Evolutionary conservation across 1,140 invertebrate species (phyloP).

Genomic region (Cydia splendana): DNA sequence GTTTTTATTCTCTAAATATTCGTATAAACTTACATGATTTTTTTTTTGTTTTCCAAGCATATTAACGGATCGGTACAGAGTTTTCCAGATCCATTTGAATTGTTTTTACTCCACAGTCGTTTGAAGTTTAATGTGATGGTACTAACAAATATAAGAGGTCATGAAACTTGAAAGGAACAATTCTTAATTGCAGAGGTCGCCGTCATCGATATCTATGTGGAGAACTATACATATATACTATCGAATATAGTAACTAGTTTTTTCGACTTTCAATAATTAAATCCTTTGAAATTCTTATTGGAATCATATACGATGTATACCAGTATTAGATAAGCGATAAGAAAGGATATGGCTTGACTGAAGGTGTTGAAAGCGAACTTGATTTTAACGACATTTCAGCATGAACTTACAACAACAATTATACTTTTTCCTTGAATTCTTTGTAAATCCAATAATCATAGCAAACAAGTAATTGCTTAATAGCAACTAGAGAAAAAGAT

Average conservation of each 20-base stretch:
- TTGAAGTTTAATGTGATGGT: background rate
- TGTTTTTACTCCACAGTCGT: background rate
- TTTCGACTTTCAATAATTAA: too few species aligned
- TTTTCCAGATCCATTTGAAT: too few species aligned
- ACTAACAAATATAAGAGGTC: background rate
- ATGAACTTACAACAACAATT: background rate
- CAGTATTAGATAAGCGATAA: background rate
- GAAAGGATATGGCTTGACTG: background rate
- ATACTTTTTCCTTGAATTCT: background rate
- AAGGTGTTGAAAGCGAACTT: conserved; percentile 7
- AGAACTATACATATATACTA: too few species aligned
- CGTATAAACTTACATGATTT: background rate
- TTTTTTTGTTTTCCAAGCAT: too few species aligned
- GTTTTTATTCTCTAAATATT: background rate
- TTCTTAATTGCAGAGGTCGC: too few species aligned
- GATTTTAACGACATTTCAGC: conserved; percentile 6
- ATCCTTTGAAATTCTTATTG: background rate
- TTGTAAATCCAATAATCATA: background rate
- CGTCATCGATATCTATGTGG: too few species aligned
- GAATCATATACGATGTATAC: background rate
- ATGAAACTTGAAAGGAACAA: too few species aligned
- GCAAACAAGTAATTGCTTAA: background rate
- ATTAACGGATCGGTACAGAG: too few species aligned
- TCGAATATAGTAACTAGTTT: background rate
- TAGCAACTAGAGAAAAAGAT: background rate